These are phyloP conservation scores for Pseudorasbora parva DNA, from an alignment of 2,113 vertebrate genomes.

Conservation along the genomic window DNA sequence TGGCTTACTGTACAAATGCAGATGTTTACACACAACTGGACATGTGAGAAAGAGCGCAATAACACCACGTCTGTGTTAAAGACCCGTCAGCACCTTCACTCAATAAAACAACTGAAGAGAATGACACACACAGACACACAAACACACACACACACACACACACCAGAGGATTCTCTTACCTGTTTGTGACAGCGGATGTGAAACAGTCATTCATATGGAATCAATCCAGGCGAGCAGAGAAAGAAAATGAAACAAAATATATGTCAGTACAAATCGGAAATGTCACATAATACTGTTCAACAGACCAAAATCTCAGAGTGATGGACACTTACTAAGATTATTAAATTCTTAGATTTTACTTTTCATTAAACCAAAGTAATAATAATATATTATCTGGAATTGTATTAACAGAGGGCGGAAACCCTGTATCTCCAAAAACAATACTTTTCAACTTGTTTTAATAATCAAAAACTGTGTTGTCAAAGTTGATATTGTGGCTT, in stretches of 20 bases:
- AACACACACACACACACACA: no score
- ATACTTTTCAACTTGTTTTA: no score
- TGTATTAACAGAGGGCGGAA: no score
- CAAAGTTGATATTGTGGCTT: no score
- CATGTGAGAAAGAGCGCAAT: background rate
- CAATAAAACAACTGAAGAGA: background rate
- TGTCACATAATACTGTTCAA: background rate
- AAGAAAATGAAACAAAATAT: slow-evolving; percentile 8
- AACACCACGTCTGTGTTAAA: background rate
- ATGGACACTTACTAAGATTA: no score
- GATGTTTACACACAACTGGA: background rate
- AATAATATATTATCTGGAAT: no score
- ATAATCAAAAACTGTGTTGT: no score
- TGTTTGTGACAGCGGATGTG: slow-evolving; percentile 43
- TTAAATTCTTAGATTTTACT: no score
- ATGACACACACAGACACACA: background rate
- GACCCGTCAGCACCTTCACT: slow-evolving; percentile 12
- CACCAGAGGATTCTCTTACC: slow-evolving; percentile 61
- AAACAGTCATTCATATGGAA: slow-evolving; percentile 27
- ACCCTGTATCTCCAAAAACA: no score
- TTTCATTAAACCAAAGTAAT: no score
- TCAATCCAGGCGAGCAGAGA: slow-evolving; percentile 40
- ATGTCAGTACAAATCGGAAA: background rate
- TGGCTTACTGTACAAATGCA: background rate
- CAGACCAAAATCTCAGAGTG: no score